Evolutionary conservation across 2,888 invertebrate species (phyloP).

Genomic region (Tetropium fuscum): DNA sequence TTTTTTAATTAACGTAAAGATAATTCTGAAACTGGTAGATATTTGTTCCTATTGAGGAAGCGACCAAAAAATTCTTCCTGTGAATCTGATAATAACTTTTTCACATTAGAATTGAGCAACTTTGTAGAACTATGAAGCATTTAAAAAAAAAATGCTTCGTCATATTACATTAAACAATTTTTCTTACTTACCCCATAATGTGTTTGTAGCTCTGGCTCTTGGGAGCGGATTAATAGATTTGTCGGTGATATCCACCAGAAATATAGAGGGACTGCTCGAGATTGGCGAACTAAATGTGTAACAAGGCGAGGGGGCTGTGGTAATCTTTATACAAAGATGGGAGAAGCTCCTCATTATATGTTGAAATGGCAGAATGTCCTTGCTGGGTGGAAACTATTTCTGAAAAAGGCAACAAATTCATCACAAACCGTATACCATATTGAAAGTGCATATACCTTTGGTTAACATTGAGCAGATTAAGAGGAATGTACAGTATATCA

Average conservation of each 20-base stretch:
- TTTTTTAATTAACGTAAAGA: no score
- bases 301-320: conserved; percentile 71
- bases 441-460: conserved; percentile 56
- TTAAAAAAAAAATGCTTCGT: no score
- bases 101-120: no score
- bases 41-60: no score
- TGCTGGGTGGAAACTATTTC: conserved; percentile 80
- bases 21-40: no score
- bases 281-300: conserved; percentile 70
- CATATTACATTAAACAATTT: no score
- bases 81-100: no score
- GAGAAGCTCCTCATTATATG: conserved; percentile 82
- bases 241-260: conserved; percentile 73
- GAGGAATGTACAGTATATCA: conserved; percentile 76
- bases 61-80: no score
- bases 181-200: conserved; percentile 63
- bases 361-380: conserved; percentile 77
- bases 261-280: conserved; percentile 73
- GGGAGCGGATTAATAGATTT: conserved; percentile 69
- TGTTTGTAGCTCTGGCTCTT: conserved; percentile 69
- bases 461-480: conserved; percentile 69
- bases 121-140: no score
- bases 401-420: no score
- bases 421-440: no score
- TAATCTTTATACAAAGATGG: conserved; percentile 77